Evolutionary conservation across 2,113 vertebrate species (phyloP).

Genomic region (Catharus minimus): DNA sequence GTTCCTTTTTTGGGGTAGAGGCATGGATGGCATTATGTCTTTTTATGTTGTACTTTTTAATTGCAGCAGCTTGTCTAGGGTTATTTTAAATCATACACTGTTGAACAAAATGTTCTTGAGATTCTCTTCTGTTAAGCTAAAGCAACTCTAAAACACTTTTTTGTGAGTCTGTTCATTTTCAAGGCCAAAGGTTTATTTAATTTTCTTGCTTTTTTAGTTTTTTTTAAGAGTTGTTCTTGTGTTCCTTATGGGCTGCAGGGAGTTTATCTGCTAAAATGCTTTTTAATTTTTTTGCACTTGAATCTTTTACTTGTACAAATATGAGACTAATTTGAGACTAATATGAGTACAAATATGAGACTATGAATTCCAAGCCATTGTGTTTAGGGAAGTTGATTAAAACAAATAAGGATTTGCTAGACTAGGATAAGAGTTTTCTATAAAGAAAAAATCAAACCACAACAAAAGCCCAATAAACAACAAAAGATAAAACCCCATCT

Average conservation of each 20-base stretch:
- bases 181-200: not conserved
- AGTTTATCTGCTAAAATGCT: not conserved
- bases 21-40: not conserved
- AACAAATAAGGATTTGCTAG: not conserved
- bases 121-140: not conserved
- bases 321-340: not conserved
- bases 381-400: not conserved
- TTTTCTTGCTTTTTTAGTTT: not conserved
- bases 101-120: conserved; percentile 15
- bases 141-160: not conserved
- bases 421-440: not conserved
- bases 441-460: not conserved
- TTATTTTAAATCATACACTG: not conserved
- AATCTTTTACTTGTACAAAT: not conserved
- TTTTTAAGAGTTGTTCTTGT: not conserved
- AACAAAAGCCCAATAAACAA: not conserved
- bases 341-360: not conserved
- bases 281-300: not conserved
- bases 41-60: not conserved
- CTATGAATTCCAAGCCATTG: not conserved
- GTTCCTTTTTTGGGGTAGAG: not conserved
- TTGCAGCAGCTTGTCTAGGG: not conserved
- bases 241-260: not conserved
- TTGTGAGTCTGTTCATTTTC: not conserved
- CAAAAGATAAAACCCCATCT: not conserved